Conservation (phyloP, 2,113 vertebrate species). For the Myrmecobius fasciatus region DNA sequence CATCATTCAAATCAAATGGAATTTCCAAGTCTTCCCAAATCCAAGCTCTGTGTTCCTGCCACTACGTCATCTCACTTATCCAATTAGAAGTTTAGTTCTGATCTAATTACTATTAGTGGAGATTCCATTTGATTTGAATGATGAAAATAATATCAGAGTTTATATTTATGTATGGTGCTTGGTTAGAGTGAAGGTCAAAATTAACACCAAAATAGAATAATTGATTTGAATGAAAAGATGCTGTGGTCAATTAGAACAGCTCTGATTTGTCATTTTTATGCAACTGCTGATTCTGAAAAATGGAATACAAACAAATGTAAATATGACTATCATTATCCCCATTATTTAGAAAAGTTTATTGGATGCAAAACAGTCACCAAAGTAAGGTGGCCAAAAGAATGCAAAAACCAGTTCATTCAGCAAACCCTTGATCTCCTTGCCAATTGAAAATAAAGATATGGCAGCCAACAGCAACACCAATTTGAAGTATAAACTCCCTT, state of each 20-base stretch:
- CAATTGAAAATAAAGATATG: not conserved
- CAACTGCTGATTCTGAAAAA: not conserved
- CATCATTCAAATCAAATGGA: conserved; percentile 55
- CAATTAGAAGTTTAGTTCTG: no score
- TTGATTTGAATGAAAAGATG: not conserved
- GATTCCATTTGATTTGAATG: conserved; percentile 53
- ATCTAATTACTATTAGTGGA: conserved; percentile 18
- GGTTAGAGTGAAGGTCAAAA: not conserved
- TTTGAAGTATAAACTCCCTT: not conserved
- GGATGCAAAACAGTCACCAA: not conserved
- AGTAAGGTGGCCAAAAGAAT: not conserved
- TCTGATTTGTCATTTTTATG: not conserved
- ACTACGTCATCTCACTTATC: no score
- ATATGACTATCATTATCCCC: not conserved
- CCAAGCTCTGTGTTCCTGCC: no score
- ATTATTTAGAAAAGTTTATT: not conserved
- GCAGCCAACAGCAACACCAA: not conserved
- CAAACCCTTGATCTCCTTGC: not conserved
- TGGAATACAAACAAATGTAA: not conserved
- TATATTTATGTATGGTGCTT: conserved; percentile 47
- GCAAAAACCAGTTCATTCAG: not conserved
- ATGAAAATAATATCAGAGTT: conserved; percentile 25
- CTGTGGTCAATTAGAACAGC: not conserved
- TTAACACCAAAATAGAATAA: not conserved
- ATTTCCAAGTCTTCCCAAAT: not conserved